These are phyloP conservation scores for Melanostigma gelatinosum DNA, from an alignment of 2,113 vertebrate genomes.

Conservation along the genomic window DNA sequence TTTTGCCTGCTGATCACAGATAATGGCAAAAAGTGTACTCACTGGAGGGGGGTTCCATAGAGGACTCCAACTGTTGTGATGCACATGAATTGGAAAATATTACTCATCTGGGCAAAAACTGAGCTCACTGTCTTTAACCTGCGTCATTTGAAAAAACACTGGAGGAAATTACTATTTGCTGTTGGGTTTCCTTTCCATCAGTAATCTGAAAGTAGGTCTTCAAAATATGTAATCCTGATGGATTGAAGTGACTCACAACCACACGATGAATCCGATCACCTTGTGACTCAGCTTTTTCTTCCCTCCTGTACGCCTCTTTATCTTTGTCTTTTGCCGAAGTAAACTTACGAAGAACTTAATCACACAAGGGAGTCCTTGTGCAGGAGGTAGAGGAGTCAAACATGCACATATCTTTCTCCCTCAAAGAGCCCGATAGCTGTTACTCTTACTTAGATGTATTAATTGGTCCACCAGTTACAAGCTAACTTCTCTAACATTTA, in stretches of 20 bases:
- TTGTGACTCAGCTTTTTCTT: neutral
- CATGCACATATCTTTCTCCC: neutral
- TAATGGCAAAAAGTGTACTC: neutral
- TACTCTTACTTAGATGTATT: neutral
- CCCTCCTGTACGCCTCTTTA: neutral
- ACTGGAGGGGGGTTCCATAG: neutral
- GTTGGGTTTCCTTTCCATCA: slow-evolving; percentile 36
- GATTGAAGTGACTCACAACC: slow-evolving; percentile 21
- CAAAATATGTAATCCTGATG: no score
- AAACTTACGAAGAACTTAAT: slow-evolving; percentile 5
- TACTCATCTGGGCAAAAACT: slow-evolving; percentile 11
- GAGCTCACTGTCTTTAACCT: neutral
- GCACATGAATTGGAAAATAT: neutral
- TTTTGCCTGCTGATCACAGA: neutral
- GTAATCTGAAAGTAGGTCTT: neutral
- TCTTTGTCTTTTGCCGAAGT: neutral
- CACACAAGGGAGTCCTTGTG: neutral
- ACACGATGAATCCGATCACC: slow-evolving; percentile 12
- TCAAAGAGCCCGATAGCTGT: neutral
- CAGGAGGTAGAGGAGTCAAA: neutral
- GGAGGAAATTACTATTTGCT: slow-evolving; percentile 12
- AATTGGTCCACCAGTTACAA: neutral
- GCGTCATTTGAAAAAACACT: slow-evolving; percentile 1
- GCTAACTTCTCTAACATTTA: neutral
- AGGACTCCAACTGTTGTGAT: slow-evolving; percentile 9